These are phyloP conservation scores for Stenolophus ochropezus DNA, from an alignment of 2,888 invertebrate genomes.

Conservation along the genomic window DNA sequence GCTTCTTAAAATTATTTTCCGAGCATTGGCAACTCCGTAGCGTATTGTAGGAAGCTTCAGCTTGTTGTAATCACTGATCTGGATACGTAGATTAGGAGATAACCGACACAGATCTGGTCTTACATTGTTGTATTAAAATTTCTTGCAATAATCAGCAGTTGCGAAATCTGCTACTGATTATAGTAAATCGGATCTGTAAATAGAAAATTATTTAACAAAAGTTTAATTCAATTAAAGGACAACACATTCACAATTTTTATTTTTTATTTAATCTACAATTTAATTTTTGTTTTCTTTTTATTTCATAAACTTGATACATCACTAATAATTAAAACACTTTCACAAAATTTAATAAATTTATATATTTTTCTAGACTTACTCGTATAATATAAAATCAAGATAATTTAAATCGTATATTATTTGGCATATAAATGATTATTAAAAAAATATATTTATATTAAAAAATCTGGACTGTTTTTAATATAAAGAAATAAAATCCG, in stretches of 20 bases:
- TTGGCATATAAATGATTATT: no score
- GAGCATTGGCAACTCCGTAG: slow-evolving; percentile 54
- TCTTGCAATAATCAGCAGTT: background rate
- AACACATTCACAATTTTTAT: no score
- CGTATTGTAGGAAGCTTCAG: slow-evolving; percentile 53
- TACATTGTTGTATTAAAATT: background rate
- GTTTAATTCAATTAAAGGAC: background rate
- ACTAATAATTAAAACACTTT: no score
- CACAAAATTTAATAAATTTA: no score
- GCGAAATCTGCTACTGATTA: background rate
- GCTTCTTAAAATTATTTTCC: slow-evolving; percentile 52
- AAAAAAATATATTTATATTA: no score
- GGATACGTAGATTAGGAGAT: background rate
- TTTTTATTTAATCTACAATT: no score
- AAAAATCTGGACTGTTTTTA: background rate
- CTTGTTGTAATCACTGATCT: slow-evolving; percentile 42
- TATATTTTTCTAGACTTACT: no score
- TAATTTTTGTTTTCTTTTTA: no score
- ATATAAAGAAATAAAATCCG: background rate
- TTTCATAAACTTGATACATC: no score
- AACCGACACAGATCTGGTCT: background rate
- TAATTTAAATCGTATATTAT: no score
- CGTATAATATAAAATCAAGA: no score
- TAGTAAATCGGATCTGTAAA: background rate
- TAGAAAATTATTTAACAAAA: background rate